These are phyloP conservation scores for Rhagoletis zephyria DNA, from an alignment of 1,140 invertebrate genomes.

Conservation along the genomic window DNA sequence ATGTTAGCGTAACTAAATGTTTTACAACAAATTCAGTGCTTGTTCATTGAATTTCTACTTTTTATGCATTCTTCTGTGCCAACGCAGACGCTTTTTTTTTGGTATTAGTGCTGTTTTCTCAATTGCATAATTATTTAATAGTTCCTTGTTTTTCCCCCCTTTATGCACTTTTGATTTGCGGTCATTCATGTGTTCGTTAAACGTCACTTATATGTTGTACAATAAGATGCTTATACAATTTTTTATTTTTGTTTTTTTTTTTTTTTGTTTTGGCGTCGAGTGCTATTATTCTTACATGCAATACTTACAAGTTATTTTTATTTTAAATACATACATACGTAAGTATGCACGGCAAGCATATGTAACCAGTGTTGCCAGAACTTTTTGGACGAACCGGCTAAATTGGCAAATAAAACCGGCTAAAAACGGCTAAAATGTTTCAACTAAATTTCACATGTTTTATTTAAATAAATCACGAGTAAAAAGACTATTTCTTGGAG, in stretches of 20 bases:
- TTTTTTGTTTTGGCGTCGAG: not conserved
- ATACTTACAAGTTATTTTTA: not conserved
- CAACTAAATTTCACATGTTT: too few species aligned
- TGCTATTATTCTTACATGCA: not conserved
- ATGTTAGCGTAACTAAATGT: not conserved
- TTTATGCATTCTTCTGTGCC: not conserved
- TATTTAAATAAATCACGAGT: too few species aligned
- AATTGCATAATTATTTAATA: constrained; percentile 31
- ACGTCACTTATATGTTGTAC: not conserved
- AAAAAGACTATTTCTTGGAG: too few species aligned
- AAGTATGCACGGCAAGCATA: too few species aligned
- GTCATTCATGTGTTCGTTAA: not conserved
- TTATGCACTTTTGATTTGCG: not conserved
- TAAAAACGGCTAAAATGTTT: too few species aligned
- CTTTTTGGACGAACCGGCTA: too few species aligned
- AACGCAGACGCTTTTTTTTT: not conserved
- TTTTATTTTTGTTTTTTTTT: not conserved
- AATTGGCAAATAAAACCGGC: too few species aligned
- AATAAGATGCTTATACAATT: not conserved
- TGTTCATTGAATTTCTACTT: not conserved
- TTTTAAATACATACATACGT: not conserved
- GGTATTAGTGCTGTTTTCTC: not conserved
- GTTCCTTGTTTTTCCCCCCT: not conserved
- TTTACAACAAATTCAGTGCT: constrained; percentile 16
- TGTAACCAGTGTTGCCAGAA: too few species aligned